A percentile compares a stretch with the other conserved stretches of the same genome.
Conservation (phyloP, 2,888 invertebrate species). For the Sinotaia quadrata region DNA sequence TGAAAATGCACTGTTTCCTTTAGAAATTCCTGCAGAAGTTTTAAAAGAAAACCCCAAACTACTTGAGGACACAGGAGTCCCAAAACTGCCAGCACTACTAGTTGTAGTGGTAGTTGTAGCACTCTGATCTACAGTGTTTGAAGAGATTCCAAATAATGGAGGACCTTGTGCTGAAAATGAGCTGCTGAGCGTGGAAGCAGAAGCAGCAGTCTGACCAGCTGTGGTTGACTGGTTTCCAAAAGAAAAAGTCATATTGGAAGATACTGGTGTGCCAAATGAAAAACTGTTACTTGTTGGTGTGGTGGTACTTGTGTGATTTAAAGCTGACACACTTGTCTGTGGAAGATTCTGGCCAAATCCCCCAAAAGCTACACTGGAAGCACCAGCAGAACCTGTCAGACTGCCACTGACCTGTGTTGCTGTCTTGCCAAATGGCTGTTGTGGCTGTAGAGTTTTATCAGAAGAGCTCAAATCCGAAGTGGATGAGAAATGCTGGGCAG, state of each 20-base stretch:
- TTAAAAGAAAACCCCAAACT: background rate
- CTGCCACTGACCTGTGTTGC: background rate
- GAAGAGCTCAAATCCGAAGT: background rate
- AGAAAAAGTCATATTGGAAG: too few species aligned
- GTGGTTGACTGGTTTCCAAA: too few species aligned
- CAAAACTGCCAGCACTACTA: background rate
- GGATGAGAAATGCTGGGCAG: background rate
- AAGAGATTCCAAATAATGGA: background rate
- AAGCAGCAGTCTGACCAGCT: too few species aligned
- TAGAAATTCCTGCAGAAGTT: background rate
- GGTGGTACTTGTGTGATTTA: background rate
- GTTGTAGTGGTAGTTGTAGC: background rate
- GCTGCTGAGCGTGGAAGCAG: too few species aligned
- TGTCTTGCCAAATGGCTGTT: slow-evolving; percentile 15
- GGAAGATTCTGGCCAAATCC: background rate
- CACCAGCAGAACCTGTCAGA: background rate
- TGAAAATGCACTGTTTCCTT: background rate
- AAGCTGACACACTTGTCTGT: background rate
- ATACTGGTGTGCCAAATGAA: background rate
- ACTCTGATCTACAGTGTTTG: background rate
- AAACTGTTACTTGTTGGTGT: background rate
- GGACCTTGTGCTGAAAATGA: background rate
- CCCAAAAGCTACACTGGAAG: background rate
- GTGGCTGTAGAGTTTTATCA: slow-evolving; percentile 9
- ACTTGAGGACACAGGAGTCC: background rate